Conservation (phyloP, 2,888 invertebrate genomes). For the Sceliomorpha sp. region DNA sequence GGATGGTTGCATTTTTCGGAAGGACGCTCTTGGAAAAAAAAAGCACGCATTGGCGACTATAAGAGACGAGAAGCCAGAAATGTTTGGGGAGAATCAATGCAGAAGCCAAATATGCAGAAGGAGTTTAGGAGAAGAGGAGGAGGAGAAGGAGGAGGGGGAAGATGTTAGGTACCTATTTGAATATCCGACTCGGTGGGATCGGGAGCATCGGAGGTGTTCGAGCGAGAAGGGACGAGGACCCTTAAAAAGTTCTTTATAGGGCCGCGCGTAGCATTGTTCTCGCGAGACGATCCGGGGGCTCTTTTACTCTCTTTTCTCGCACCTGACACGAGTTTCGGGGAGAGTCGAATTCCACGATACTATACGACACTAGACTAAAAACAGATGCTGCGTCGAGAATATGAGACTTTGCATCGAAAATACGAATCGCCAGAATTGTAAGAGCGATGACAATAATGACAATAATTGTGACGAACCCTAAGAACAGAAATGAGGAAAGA, state of each 20-base stretch:
- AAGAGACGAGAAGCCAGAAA: too few relatives aligned
- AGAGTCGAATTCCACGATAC: constrained; percentile 30
- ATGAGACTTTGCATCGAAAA: too few relatives aligned
- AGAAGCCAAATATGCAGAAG: constrained; percentile 12
- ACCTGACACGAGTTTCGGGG: constrained; percentile 40
- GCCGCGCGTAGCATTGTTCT: constrained; percentile 60
- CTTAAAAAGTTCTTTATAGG: constrained; percentile 39
- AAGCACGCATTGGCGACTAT: too few relatives aligned
- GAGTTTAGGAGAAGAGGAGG: constrained; percentile 2
- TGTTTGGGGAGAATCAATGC: constrained; percentile 30
- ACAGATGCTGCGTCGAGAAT: too few relatives aligned
- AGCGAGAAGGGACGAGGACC: constrained; percentile 39
- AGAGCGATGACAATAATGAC: constrained; percentile 9
- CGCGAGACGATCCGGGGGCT: constrained; percentile 53
- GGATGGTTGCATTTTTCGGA: too few relatives aligned
- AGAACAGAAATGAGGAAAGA: constrained; percentile 28
- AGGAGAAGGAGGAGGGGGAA: constrained; percentile 16
- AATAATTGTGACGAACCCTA: constrained; percentile 21
- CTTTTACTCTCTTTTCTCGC: constrained; percentile 31
- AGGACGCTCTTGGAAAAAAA: too few relatives aligned
- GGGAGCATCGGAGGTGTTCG: constrained; percentile 42
- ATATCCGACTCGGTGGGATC: constrained; percentile 46
- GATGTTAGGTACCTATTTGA: constrained; percentile 46
- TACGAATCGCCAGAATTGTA: constrained; percentile 9
- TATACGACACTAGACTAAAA: constrained; percentile 11